phyloP scores from a whole-genome alignment of 2,797 vertebrate species.

The Pogoniulus pusillus region DNA sequence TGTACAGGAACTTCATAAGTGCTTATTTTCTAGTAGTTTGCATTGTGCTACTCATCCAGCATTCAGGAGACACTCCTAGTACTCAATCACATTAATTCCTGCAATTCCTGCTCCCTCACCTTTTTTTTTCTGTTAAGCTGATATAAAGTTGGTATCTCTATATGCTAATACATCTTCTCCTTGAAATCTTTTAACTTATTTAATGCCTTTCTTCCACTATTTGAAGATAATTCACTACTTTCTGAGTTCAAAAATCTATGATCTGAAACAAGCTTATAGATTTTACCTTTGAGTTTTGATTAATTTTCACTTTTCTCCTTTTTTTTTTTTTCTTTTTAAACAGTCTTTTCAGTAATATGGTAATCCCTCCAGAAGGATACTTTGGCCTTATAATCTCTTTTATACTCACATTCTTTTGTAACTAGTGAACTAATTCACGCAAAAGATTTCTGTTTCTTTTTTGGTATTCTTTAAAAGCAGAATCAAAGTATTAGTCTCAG shows the following conservation, averaged over 20 bases:
- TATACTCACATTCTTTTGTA: neutral
- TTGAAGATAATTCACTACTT: slow-evolving; percentile 31
- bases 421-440: neutral
- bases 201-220: neutral
- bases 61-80: neutral
- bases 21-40: neutral
- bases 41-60: neutral
- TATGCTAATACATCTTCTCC: slow-evolving; percentile 19
- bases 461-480: neutral
- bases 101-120: neutral
- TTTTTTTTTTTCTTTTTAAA: neutral
- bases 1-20: neutral
- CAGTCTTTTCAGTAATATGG: neutral
- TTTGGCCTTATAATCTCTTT: neutral
- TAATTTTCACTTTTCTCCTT: neutral
- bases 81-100: slow-evolving; percentile 2
- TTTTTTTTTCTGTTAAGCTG: slow-evolving; percentile 2
- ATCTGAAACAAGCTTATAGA: slow-evolving; percentile 13
- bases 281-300: slow-evolving; percentile 20
- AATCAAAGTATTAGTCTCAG: neutral
- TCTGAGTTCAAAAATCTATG: slow-evolving; percentile 18
- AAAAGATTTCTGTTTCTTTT: neutral
- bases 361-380: slow-evolving; percentile 7
- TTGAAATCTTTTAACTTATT: slow-evolving; percentile 10
- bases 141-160: slow-evolving; percentile 4